Evolutionary conservation across 2,797 vertebrate species (phyloP).

Genomic region (Anas georgica): DNA sequence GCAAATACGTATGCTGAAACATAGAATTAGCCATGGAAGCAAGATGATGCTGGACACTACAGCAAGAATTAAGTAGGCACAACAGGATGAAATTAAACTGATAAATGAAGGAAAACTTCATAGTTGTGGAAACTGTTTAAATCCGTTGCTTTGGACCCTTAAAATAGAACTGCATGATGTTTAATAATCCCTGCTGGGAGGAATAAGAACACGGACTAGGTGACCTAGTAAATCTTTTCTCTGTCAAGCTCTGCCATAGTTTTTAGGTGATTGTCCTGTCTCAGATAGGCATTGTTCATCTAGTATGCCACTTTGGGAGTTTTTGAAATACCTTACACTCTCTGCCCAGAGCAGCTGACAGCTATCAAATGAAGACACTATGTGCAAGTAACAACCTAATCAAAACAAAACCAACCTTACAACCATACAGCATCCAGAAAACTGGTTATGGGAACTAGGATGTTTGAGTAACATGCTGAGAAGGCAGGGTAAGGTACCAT

Average conservation of each 20-base stretch:
- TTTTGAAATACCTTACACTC: not conserved
- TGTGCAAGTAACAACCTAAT: not conserved
- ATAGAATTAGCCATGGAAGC: not conserved
- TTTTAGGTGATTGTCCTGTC: not conserved
- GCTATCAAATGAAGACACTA: not conserved
- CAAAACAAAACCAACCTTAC: not conserved
- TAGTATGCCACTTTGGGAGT: not conserved
- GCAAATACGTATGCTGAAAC: not conserved
- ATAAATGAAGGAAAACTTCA: not conserved
- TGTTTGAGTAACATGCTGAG: not conserved
- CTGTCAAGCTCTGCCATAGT: not conserved
- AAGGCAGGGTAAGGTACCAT: not conserved
- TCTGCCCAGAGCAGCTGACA: not conserved
- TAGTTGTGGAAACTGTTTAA: not conserved
- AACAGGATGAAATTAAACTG: conserved; percentile 14
- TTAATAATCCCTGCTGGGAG: not conserved
- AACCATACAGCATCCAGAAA: not conserved
- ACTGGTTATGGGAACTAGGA: not conserved
- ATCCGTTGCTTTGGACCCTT: not conserved
- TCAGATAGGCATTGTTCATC: not conserved
- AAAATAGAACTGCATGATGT: not conserved
- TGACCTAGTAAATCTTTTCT: not conserved
- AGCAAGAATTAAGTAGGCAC: not conserved
- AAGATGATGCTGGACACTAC: not conserved
- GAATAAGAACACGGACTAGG: not conserved